These are phyloP conservation scores for Lottia scabra DNA, from an alignment of 2,888 invertebrate genomes.

Conservation along the genomic window DNA sequence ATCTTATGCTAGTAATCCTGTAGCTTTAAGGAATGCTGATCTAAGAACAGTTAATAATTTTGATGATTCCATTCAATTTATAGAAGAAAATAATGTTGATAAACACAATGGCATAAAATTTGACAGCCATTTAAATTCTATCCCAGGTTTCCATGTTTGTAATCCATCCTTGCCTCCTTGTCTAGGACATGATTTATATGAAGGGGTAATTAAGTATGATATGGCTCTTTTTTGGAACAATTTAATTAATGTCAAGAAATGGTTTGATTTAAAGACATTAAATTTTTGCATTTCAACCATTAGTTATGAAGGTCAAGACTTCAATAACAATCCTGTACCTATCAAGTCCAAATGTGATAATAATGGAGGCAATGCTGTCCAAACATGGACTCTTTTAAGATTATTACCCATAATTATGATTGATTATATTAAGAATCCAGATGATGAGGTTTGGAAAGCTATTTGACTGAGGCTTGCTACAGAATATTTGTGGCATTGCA, in stretches of 20 bases:
- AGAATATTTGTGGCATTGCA: slow-evolving; percentile 12
- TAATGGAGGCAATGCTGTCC: slow-evolving; percentile 21
- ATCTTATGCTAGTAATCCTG: not conserved
- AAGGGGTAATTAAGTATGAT: slow-evolving; percentile 16
- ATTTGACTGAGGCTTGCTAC: not conserved
- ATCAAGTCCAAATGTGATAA: slow-evolving; percentile 3
- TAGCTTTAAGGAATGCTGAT: not conserved
- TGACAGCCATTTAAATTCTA: not conserved
- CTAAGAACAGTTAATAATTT: not conserved
- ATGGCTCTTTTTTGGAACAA: slow-evolving; percentile 12
- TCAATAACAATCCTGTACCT: not conserved
- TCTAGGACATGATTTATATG: slow-evolving; percentile 22
- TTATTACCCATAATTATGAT: slow-evolving; percentile 12
- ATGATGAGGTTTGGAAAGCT: slow-evolving; percentile 11
- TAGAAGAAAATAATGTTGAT: not conserved
- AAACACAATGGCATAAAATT: not conserved
- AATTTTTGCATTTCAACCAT: slow-evolving; percentile 6
- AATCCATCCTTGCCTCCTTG: slow-evolving; percentile 14
- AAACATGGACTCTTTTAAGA: slow-evolving; percentile 20
- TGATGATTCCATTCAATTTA: not conserved
- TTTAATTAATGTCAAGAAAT: slow-evolving; percentile 11
- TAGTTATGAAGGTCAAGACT: not conserved
- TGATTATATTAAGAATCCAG: not conserved
- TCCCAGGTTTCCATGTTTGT: not conserved
- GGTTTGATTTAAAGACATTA: slow-evolving; percentile 9